phyloP scores from a whole-genome alignment of 2,113 vertebrate species.

The Myodes glareolus region DNA sequence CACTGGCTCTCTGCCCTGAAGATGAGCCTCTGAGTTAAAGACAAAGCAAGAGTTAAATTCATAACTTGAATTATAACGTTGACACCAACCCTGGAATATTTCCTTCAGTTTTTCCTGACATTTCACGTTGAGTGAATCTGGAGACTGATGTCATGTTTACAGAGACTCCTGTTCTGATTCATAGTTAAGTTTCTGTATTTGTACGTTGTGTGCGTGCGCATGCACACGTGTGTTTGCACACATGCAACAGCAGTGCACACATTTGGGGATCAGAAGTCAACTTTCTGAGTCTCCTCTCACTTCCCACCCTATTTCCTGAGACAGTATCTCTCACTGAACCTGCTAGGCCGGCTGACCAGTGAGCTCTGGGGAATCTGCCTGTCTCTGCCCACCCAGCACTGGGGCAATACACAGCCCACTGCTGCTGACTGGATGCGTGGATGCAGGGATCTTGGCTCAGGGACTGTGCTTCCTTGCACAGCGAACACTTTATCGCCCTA shows the following conservation, averaged over 20 bases:
- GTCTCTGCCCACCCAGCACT: background rate
- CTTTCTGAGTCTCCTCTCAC: background rate
- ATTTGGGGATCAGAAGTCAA: background rate
- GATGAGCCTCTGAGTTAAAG: conserved; percentile 38
- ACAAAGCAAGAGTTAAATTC: conserved; percentile 24
- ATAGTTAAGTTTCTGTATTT: background rate
- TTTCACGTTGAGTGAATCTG: background rate
- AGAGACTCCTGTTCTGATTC: background rate
- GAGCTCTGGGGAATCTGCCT: background rate
- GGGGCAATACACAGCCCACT: background rate
- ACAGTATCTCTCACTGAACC: background rate
- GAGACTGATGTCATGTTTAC: background rate
- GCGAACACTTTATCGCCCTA: too few species aligned
- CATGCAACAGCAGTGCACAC: background rate
- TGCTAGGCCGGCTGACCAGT: background rate
- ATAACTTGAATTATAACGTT: background rate
- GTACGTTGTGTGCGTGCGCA: background rate
- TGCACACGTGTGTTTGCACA: background rate
- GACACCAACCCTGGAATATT: background rate
- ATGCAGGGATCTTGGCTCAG: too few species aligned
- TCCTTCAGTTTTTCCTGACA: background rate
- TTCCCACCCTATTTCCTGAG: too few species aligned
- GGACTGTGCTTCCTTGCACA: too few species aligned
- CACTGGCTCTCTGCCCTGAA: background rate
- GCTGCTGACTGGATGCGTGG: background rate